A percentile compares a stretch with the other conserved stretches of the same genome.
phyloP scores from a whole-genome alignment of 2,797 vertebrate genomes.

The Gymnothorax reevesii region DNA sequence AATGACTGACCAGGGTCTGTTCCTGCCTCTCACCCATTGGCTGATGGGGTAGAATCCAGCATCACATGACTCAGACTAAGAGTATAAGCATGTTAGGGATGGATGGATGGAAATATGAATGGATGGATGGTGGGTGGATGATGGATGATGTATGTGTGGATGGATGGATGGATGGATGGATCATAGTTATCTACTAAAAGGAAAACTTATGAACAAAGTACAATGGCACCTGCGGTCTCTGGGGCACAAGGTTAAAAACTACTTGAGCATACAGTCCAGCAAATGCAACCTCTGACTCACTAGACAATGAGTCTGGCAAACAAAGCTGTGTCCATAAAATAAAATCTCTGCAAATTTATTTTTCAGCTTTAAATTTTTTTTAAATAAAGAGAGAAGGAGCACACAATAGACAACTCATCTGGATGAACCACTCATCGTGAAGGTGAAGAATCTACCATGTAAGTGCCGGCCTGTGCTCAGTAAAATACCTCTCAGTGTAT shows the following conservation, averaged over 20 bases:
- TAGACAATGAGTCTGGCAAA: not conserved
- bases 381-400: not conserved
- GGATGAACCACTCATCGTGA: not conserved
- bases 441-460: not conserved
- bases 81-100: no score
- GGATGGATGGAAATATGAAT: no score
- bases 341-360: not conserved
- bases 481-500: not conserved
- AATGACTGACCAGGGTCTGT: no score
- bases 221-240: no score
- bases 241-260: not conserved
- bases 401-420: not conserved
- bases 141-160: no score
- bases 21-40: no score
- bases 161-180: no score
- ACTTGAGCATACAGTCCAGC: not conserved
- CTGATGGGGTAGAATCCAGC: no score
- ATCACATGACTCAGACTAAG: no score
- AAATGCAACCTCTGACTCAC: not conserved
- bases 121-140: no score
- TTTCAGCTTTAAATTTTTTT: not conserved
- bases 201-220: no score
- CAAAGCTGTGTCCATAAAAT: not conserved
- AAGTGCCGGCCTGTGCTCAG: not conserved
- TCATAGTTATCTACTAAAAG: no score